A percentile compares a stretch with the other conserved stretches of the same genome.
Conservation (phyloP, 2,888 invertebrate species). For the Oscheius sp. region DNA sequence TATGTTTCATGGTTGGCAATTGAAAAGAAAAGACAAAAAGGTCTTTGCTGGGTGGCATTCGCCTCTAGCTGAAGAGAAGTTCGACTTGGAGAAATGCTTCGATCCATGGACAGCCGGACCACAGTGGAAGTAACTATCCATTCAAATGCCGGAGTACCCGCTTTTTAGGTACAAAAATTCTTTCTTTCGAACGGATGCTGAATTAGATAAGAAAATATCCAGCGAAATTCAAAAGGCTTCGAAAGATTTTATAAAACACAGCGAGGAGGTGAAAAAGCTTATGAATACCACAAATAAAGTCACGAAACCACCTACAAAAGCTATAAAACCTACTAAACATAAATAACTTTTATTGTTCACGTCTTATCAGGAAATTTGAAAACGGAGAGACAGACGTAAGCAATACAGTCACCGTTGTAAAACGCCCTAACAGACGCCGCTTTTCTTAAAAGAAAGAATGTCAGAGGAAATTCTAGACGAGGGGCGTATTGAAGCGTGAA, state of each 20-base stretch:
- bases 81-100: conserved; percentile 42
- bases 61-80: conserved; percentile 42
- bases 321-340: too few species aligned
- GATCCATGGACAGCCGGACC: conserved; percentile 27
- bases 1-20: conserved; percentile 61
- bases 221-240: not conserved
- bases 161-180: conserved; percentile 48
- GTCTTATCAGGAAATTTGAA: too few species aligned
- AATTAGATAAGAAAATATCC: conserved; percentile 24
- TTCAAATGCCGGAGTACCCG: not conserved
- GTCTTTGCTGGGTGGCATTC: conserved; percentile 55
- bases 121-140: conserved; percentile 47
- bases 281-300: too few species aligned
- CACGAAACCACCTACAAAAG: too few species aligned
- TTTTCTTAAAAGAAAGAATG: too few species aligned
- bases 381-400: too few species aligned
- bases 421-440: too few species aligned
- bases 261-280: not conserved
- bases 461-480: too few species aligned
- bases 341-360: too few species aligned
- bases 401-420: too few species aligned
- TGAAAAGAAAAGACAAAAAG: conserved; percentile 40
- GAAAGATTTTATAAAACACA: not conserved
- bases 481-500: too few species aligned
- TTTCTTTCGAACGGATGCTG: conserved; percentile 33